These are phyloP conservation scores for Aphyosemion australe DNA, from an alignment of 2,113 vertebrate species.

Conservation along the genomic window DNA sequence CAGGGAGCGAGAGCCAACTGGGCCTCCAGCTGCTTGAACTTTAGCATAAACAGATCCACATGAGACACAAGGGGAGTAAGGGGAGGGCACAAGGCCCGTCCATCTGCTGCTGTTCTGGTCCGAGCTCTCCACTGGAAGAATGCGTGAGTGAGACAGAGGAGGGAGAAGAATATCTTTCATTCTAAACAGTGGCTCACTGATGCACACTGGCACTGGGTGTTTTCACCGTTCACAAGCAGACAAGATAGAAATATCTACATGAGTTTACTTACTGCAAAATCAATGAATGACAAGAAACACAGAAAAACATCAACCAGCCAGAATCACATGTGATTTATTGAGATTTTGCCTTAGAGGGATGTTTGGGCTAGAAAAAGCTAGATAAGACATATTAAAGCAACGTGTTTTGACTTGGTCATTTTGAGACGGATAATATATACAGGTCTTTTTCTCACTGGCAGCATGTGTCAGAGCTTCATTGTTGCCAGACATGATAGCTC, in stretches of 20 bases:
- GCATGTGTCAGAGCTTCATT: constrained; percentile 52
- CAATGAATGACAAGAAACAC: neutral
- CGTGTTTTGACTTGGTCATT: constrained; percentile 45
- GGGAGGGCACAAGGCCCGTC: constrained; percentile 5
- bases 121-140: constrained; percentile 55
- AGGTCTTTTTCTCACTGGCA: constrained; percentile 28
- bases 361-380: constrained; percentile 26
- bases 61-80: constrained; percentile 8
- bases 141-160: constrained; percentile 59
- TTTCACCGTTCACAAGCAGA: no score
- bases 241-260: constrained; percentile 21
- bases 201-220: constrained; percentile 41
- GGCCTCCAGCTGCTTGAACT: constrained; percentile 61
- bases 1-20: constrained; percentile 57
- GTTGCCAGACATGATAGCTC: constrained; percentile 18
- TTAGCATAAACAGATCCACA: constrained; percentile 65
- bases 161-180: constrained; percentile 65
- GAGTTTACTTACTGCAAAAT: neutral
- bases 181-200: constrained; percentile 50
- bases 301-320: neutral
- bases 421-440: constrained; percentile 36
- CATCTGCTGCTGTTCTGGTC: constrained; percentile 42
- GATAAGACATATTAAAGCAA: constrained; percentile 26
- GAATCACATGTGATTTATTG: constrained; percentile 1
- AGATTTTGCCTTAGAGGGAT: constrained; percentile 9